Evolutionary conservation across 2,888 invertebrate species (phyloP), one percentile per base, ranked within the genome.

Genomic region (Hipparchia semele): DNA sequence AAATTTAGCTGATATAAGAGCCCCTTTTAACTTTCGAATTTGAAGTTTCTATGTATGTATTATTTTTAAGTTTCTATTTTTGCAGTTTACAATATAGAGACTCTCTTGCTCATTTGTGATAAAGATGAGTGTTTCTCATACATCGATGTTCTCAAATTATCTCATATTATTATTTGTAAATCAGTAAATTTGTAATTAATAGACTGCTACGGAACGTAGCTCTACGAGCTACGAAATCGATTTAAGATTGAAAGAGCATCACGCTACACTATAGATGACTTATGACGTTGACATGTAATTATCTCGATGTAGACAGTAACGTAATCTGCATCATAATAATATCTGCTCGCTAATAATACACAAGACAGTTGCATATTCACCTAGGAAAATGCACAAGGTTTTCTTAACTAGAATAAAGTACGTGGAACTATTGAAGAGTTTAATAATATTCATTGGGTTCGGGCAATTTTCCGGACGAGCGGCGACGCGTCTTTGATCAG

Each of bases 361-460:
- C 12, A 46, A 67, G 58, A 56, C 56, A 59, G 59, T 69, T 69
- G 69, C 69, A 69, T 53, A 53, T 59, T 68, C 61, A 70, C 54
- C 71, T 70, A 51, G 59, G 56, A 72, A 78, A 78, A 79, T 75
- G 78, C 81, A 76, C 80, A 83, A 83, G 83, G 82, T 87, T 89
- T 86, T 83, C 84, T 82, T 88, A 86, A 87, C 85, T 84, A 86
- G 85, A 87, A 86, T 86, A 87, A 89, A 88, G 87, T 89, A 90
- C 87, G 85, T 84, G 89, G 87, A 92, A 90, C 90, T 90, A 91
- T 89, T 87, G 89, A 90, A 90, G 90, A 90, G 92, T 90, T 90
- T 94, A 93, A 94, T 94, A 93, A 94, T 94, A 94, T 94, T 94
- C 94, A 94, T 92, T 94, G 94, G 89, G 90, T 89, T 83, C 84